phyloP scores from a whole-genome alignment of 2,113 vertebrate genomes.

The Electrona antarctica region DNA sequence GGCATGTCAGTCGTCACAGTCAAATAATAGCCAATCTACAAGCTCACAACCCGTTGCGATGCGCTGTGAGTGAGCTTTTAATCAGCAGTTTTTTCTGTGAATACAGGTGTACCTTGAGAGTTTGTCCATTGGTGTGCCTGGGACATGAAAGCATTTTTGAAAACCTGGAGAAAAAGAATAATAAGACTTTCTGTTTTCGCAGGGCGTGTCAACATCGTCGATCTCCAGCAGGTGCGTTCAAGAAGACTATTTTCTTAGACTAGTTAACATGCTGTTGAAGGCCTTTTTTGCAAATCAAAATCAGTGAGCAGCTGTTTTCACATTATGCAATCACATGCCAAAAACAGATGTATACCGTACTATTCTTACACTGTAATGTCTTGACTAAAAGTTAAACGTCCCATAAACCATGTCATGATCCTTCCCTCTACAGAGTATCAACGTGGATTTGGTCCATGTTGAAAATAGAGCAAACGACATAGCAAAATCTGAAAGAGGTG shows the following conservation, averaged over 20 bases:
- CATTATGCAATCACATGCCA: neutral
- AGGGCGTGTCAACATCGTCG: slow-evolving; percentile 96
- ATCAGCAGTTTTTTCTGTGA: too few species aligned
- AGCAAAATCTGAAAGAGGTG: slow-evolving; percentile 84
- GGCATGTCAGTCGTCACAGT: too few species aligned
- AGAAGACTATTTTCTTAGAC: neutral
- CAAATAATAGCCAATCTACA: too few species aligned
- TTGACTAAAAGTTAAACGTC: neutral
- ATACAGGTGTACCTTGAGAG: too few species aligned
- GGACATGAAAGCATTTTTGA: too few species aligned
- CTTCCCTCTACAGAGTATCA: slow-evolving; percentile 82
- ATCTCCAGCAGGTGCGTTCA: slow-evolving; percentile 91
- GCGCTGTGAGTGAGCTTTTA: too few species aligned
- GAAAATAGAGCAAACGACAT: slow-evolving; percentile 90
- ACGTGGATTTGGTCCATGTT: slow-evolving; percentile 93
- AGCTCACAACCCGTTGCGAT: too few species aligned
- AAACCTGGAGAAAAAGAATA: neutral
- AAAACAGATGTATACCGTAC: neutral
- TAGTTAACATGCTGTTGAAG: neutral
- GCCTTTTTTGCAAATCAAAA: neutral
- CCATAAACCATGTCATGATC: neutral
- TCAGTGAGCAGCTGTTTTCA: neutral
- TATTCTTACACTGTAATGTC: neutral
- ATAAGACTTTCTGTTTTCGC: slow-evolving; percentile 57
- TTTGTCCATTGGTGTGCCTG: too few species aligned